Evolutionary conservation across 2,888 invertebrate genomes (phyloP).

Genomic region (Esperia sulphurella): DNA sequence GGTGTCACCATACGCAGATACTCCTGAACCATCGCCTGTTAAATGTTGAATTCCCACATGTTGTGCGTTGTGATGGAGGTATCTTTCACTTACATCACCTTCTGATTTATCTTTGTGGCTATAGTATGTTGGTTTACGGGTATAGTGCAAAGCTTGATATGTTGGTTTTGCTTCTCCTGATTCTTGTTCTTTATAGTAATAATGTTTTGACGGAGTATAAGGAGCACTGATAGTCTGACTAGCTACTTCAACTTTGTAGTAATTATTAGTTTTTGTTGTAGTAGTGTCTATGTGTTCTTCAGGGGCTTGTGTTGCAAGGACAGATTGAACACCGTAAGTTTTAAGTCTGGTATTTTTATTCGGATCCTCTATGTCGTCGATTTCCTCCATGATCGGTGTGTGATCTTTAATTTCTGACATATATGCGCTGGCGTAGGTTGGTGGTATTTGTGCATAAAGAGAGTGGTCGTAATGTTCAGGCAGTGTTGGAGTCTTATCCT

Average conservation of each 20-base stretch:
- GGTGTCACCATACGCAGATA: conserved; percentile 60
- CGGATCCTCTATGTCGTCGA: conserved; percentile 62
- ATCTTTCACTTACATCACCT: conserved; percentile 38
- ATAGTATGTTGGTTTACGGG: not conserved
- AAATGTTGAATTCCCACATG: conserved; percentile 58
- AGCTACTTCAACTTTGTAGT: conserved; percentile 53
- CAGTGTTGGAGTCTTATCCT: conserved; percentile 34
- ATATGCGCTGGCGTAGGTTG: conserved; percentile 41
- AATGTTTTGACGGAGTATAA: conserved; percentile 25
- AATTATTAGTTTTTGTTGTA: conserved; percentile 44
- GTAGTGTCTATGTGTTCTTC: conserved; percentile 27
- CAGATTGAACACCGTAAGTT: conserved; percentile 25
- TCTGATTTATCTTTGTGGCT: conserved; percentile 14
- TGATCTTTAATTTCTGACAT: conserved; percentile 41
- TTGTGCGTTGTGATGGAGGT: conserved; percentile 49
- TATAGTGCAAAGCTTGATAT: conserved; percentile 37
- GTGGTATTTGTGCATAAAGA: conserved; percentile 33
- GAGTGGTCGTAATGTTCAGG: conserved; percentile 35
- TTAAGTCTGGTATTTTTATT: conserved; percentile 29
- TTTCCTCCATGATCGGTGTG: conserved; percentile 67
- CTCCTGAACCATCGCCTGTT: conserved; percentile 55
- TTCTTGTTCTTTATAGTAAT: conserved; percentile 22
- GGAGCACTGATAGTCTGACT: conserved; percentile 38
- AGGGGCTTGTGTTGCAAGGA: conserved; percentile 27
- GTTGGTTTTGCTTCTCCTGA: conserved; percentile 27